These are phyloP conservation scores for Leptopterna dolabrata DNA, from an alignment of 2,888 invertebrate genomes.

Conservation along the genomic window DNA sequence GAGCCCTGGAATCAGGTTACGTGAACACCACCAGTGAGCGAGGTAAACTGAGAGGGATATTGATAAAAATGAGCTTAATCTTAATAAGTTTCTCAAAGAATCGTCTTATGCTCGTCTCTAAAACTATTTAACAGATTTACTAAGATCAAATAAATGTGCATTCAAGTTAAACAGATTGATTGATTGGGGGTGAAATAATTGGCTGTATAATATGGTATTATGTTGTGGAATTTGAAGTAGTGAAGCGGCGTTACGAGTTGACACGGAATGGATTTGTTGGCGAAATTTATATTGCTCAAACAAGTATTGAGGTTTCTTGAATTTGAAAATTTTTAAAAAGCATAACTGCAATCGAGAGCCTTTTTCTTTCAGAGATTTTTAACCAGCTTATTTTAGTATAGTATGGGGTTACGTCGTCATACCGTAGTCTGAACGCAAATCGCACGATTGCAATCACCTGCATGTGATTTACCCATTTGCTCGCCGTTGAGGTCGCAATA, in stretches of 20 bases:
- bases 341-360: background rate
- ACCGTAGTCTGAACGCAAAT: background rate
- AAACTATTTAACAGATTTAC: background rate
- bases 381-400: background rate
- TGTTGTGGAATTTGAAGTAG: background rate
- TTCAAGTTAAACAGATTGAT: background rate
- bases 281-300: background rate
- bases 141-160: background rate
- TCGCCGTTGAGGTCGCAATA: too few species aligned
- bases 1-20: too few species aligned
- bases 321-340: background rate
- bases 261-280: background rate
- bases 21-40: background rate
- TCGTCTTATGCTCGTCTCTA: too few species aligned
- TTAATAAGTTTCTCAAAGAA: too few species aligned
- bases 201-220: background rate
- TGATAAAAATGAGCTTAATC: too few species aligned
- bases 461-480: background rate
- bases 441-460: background rate
- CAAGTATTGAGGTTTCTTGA: background rate
- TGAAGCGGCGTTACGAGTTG: background rate
- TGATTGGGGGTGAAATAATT: background rate
- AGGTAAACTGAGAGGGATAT: background rate
- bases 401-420: background rate
- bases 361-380: background rate